Conservation (phyloP, 1,140 invertebrate species). For the Hypsibius dujardini region DNA sequence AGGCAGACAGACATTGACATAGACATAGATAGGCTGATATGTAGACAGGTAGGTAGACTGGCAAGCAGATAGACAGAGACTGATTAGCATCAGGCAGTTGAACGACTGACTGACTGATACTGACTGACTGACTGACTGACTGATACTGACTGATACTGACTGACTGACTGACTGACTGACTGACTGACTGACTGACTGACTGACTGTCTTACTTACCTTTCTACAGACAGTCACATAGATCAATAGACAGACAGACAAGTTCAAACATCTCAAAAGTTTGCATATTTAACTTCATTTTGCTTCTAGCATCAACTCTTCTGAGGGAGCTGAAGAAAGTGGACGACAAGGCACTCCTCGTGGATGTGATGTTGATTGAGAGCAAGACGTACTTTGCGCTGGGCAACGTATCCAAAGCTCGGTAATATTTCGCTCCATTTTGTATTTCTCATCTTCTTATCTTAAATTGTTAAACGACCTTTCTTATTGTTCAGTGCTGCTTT, state of each 20-base stretch:
- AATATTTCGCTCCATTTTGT: conserved; percentile 15
- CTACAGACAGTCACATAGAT: conserved; percentile 4
- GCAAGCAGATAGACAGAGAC: too few species aligned
- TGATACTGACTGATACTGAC: too few species aligned
- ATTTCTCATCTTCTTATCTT: too few species aligned
- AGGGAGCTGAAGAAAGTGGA: conserved; percentile 95
- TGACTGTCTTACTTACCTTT: background rate
- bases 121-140: too few species aligned
- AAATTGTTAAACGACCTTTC: background rate
- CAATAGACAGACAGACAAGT: too few species aligned
- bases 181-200: background rate
- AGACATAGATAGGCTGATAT: too few species aligned
- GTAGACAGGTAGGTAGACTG: too few species aligned
- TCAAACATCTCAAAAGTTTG: too few species aligned
- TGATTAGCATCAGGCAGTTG: too few species aligned
- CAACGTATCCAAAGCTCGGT: conserved; percentile 78
- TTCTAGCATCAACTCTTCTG: conserved; percentile 52
- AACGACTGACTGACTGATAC: too few species aligned
- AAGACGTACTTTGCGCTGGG: conserved; percentile 94
- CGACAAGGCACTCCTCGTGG: conserved; percentile 93
- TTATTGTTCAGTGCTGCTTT: conserved; percentile 55
- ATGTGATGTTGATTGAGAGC: conserved; percentile 83
- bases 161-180: too few species aligned
- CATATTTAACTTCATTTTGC: conserved; percentile 12
- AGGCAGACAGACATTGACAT: too few species aligned